Base-by-base conservation (phyloP, 1,140 invertebrate species). In the Megalopta genalis region DNA sequence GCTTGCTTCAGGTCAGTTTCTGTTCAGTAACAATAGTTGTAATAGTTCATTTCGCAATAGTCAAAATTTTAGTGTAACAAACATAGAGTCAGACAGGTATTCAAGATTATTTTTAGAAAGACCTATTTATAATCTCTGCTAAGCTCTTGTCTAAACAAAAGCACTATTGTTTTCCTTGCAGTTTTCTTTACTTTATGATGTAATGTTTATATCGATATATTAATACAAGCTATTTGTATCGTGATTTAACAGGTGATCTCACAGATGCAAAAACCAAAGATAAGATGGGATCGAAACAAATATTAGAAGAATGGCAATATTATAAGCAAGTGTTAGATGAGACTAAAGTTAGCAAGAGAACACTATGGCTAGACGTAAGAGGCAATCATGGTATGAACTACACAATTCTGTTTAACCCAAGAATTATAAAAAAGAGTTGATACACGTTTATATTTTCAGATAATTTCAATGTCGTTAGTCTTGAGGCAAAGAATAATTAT, bases 331-430 rank as follows among this genome's bases (percentile, higher is more conserved):
- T 96, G 81, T 93, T 98, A 39, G 93, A 95, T 57, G 94, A 96
- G 80, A 95, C 95, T 79, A 94, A 95, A 82, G 94, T 97, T 27
- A 92, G 91, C 49, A 93, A 95, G 65, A 95, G 95, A 90, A 97
- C 97, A 7, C 93, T 94, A 14, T 99, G 98, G 97, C 93, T 99
- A 63, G 98, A 99, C 93, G 96, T 98, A 76, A 94, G 98, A 92
- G 98, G 98, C 91, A 99, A 99, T 94, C 98, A 99, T 95, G 98
- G 97, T 98, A 94, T 90, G 86, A 82, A 60, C 71, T 25, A 59
- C 2, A 42, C 39, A 65, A n/a, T 12, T 57, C 18, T 7, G 18
- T 2, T 8, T 27, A 18, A 49, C 3, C 18, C 25, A 9, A 21
- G 5, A 49, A 25, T 60, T 39, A 52, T 60, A 14, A 23, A 1